Conservation (phyloP, 2,113 vertebrate genomes). For the Natator depressus region DNA sequence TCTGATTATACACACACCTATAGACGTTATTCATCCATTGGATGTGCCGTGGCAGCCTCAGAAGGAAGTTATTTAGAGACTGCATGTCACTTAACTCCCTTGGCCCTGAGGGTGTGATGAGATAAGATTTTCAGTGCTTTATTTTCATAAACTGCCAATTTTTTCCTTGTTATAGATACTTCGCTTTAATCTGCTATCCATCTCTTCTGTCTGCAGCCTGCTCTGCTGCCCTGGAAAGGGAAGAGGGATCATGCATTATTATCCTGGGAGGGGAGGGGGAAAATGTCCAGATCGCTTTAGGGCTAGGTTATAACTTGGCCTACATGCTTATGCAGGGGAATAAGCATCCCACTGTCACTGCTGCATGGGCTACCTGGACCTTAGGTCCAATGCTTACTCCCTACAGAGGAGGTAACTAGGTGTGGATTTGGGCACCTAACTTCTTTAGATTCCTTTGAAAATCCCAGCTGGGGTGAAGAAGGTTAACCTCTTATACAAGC, state of each 20-base stretch:
- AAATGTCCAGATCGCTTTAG: background rate
- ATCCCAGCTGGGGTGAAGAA: background rate
- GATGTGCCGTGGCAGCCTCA: background rate
- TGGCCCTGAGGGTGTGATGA: background rate
- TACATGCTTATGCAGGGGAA: background rate
- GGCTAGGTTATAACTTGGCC: rapidly evolving
- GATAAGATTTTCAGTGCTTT: background rate
- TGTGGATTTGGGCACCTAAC: background rate
- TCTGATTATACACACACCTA: rapidly evolving
- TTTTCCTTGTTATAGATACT: background rate
- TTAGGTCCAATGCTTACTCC: background rate
- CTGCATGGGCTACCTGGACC: background rate
- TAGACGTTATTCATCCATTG: background rate
- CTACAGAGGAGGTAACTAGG: background rate
- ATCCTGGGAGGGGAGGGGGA: background rate
- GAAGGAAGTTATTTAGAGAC: background rate
- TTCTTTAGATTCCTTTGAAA: background rate
- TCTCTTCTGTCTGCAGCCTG: background rate
- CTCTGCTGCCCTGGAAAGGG: background rate
- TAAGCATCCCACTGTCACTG: background rate
- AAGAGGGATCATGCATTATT: background rate
- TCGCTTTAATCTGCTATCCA: background rate
- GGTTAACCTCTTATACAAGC: background rate
- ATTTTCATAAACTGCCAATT: background rate
- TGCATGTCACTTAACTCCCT: background rate